Evolutionary conservation across 1,140 invertebrate species (phyloP).

Genomic region (Frieseomelitta varia): DNA sequence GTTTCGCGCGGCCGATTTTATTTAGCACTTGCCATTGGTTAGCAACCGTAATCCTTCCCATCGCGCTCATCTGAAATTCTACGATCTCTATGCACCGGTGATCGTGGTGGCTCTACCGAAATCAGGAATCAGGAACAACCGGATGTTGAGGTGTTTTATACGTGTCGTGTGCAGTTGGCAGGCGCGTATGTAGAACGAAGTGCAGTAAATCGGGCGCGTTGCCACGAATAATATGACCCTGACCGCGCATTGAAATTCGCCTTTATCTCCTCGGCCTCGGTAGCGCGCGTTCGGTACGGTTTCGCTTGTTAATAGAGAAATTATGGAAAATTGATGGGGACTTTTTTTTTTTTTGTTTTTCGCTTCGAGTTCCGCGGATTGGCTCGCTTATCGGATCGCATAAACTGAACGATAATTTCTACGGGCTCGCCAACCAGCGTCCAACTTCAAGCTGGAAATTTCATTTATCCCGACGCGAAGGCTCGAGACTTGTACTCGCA

Average conservation of each 20-base stretch:
- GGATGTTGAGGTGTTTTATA: slow-evolving; percentile 56
- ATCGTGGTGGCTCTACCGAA: slow-evolving; percentile 46
- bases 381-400: not conserved
- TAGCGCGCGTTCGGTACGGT: not conserved
- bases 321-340: not conserved
- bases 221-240: slow-evolving; percentile 44
- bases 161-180: slow-evolving; percentile 56
- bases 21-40: slow-evolving; percentile 37
- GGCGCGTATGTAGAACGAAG: slow-evolving; percentile 55
- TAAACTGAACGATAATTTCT: not conserved
- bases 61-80: slow-evolving; percentile 34
- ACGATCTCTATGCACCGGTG: slow-evolving; percentile 48
- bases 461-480: not conserved
- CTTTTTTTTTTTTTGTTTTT: not conserved
- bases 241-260: slow-evolving; percentile 33
- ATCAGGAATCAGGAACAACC: slow-evolving; percentile 59
- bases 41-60: slow-evolving; percentile 24
- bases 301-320: not conserved
- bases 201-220: slow-evolving; percentile 55
- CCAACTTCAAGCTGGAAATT: slow-evolving; percentile 13
- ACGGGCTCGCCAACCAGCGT: not conserved
- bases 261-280: not conserved
- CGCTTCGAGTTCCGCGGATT: no score
- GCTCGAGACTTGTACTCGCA: not conserved
- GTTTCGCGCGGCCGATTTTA: slow-evolving; percentile 34